These are phyloP conservation scores for Homarus gammarus DNA, from an alignment of 2,888 invertebrate genomes.

Conservation along the genomic window DNA sequence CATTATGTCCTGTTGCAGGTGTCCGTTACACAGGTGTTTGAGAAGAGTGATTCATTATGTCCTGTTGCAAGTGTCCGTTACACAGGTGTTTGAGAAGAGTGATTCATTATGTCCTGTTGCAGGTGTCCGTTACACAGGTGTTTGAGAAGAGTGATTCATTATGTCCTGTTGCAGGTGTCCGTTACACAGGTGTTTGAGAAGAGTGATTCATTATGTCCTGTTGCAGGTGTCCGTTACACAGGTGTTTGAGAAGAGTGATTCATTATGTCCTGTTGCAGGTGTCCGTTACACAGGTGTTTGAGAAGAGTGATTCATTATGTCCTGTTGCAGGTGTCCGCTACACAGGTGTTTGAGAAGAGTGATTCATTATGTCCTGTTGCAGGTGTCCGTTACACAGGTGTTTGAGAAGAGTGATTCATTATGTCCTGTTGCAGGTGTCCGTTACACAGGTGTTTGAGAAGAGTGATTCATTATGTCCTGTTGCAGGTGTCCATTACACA, in stretches of 20 bases:
- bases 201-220: not conserved
- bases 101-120: not conserved
- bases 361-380: not conserved
- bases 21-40: too few species aligned
- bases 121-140: too few species aligned
- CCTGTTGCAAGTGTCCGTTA: too few species aligned
- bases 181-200: too few species aligned
- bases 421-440: not conserved
- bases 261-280: not conserved
- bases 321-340: not conserved
- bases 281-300: too few species aligned
- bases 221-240: conserved; percentile 2
- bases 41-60: not conserved
- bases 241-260: too few species aligned
- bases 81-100: too few species aligned
- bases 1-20: not conserved
- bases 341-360: too few species aligned
- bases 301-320: not conserved
- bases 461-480: not conserved
- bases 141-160: not conserved
- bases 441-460: too few species aligned
- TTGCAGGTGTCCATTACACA: conserved; percentile 2
- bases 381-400: too few species aligned
- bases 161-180: not conserved
- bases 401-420: not conserved